Base-by-base conservation (phyloP, 2,888 invertebrate species). In the Sepioteuthis lessoniana region DNA sequence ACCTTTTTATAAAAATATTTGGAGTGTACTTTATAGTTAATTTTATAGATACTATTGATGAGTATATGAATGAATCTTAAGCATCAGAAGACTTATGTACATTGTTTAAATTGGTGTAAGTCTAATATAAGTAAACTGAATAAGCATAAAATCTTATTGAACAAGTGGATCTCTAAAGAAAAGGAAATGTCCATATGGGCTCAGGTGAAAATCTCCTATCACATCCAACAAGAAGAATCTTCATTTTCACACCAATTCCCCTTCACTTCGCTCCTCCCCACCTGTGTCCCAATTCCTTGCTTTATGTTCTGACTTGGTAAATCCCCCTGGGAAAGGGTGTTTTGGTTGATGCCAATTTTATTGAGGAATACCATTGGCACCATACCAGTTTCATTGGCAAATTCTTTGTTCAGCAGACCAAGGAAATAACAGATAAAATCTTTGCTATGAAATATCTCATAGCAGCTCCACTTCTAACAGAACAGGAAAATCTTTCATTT, bases 301-400 rank as follows among this genome's bases (percentile, higher is more conserved):
- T 76, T 76, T 76, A 76, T 76, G 76, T 76, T 76, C 76, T 76
- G 76, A 10, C 76, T 76, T 76, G n/a, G 76, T n/a, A 76, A n/a
- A 76, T 76, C n/a, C 76, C 76, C n/a, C 76, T 25, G 76, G 76
- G 76, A 76, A 76, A 76, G n/a, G 76, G 76, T n/a, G n/a, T 76
- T 76, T 76, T n/a, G n/a, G n/a, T n/a, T 76, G 76, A 76, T 76
- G 76, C 76, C 76, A 76, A 76, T 76, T 76, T n/a, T n/a, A 76
- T n/a, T n/a, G 76, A 76, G n/a, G n/a, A 76, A 76, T 76, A 35
- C n/a, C 76, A 76, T 76, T 76, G 76, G 76, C 76, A 76, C 76
- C 76, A 16, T 13, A 76, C 76, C 76, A 76, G 76, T 7, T 76
- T 35, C 76, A 76, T 76, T 76, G 76, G n/a, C 21, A n/a, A n/a